These are phyloP conservation scores for Momotus momota DNA, from an alignment of 2,797 vertebrate genomes.

Conservation along the genomic window DNA sequence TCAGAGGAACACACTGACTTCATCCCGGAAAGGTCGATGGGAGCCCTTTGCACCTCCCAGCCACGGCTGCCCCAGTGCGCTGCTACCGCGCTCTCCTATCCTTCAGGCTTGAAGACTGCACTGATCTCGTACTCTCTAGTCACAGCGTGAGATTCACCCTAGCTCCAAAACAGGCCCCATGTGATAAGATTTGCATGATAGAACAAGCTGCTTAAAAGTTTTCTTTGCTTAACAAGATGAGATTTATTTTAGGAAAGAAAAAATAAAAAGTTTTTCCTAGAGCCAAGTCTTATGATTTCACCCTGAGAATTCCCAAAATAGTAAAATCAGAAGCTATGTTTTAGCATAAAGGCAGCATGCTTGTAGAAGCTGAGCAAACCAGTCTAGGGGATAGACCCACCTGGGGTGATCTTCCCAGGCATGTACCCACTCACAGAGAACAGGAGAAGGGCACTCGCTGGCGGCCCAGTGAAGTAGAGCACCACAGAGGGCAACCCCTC, in stretches of 20 bases:
- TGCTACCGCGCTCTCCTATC: background rate
- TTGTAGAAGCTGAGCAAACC: background rate
- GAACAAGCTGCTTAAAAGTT: background rate
- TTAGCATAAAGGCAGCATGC: background rate
- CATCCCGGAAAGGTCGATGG: fast-evolving
- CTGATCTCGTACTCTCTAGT: background rate
- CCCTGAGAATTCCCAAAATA: slow-evolving; percentile 38
- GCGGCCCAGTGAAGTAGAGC: background rate
- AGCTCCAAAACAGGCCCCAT: background rate
- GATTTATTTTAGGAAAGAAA: background rate
- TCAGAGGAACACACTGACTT: background rate
- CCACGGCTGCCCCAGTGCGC: background rate
- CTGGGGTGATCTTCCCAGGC: fast-evolving
- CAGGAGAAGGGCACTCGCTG: background rate
- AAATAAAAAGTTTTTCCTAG: background rate
- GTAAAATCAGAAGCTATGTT: background rate
- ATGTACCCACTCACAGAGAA: background rate
- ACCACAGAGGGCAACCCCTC: background rate
- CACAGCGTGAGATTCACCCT: slow-evolving; percentile 4
- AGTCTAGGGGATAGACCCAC: background rate
- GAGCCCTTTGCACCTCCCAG: background rate
- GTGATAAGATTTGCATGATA: background rate
- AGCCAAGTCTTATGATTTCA: background rate
- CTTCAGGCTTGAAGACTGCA: background rate
- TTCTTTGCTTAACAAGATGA: background rate